Base-by-base conservation (phyloP, 2,113 vertebrate genomes). In the Micromys minutus region DNA sequence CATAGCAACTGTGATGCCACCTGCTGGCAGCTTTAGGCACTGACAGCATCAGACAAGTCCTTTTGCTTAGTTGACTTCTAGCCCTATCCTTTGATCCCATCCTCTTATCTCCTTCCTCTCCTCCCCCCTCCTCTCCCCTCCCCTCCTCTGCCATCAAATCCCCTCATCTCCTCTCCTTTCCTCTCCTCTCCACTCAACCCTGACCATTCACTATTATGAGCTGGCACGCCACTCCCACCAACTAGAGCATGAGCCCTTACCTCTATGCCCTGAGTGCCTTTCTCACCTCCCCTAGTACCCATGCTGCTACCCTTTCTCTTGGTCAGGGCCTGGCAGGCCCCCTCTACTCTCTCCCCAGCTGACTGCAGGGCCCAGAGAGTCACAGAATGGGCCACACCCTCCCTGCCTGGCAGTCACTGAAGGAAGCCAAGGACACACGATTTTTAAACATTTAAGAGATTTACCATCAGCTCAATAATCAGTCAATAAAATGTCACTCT, bases 391-490 rank as follows among this genome's bases (percentile, higher is more conserved):
- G 59, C 12, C 77, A 71, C 57, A 39, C 24, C 7, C 24, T 75
- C 45, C 81, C 31, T 87, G 29, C 85, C 13, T 3, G 2, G 85
- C 93, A 65, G 24, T 83, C 29, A 0, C 13, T 9, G 1, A 85
- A 79, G 42, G 34, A 90, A 81, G 34, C 79, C 81, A 47, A 91
- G 61, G 77, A 93, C 57, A 39, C 29, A 85, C 85, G 79, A 83
- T 95, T 63, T 59, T 71, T 77, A 93, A 50, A 83, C 74, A 65
- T 13, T 93, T 93, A 83, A 91, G 79, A 50, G 55, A 89, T 87
- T 94, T 93, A 69, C 75, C 76, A 50, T 31, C 3, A 0, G 26
- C 80, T 96, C 45, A 1, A 45, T 85, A 69, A 80, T 13, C 26
- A 42, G 42, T 92, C 72, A 55, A n/a, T 81, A 93, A 80, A 67